These are phyloP conservation scores for Protosalanx chinensis DNA, from an alignment of 2,797 vertebrate genomes.

Conservation along the genomic window DNA sequence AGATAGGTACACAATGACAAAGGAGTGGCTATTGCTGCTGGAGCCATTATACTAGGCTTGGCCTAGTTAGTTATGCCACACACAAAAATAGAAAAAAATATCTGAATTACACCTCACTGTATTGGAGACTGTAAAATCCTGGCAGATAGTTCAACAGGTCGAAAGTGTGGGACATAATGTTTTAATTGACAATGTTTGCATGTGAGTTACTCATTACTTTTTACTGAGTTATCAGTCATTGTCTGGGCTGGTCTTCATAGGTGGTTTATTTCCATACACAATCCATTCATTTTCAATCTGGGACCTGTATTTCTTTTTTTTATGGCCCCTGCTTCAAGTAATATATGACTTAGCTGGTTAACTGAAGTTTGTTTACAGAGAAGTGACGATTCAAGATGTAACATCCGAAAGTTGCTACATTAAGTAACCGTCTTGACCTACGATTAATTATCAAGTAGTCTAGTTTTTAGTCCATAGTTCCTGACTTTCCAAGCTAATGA, in stretches of 20 bases:
- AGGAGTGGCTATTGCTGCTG: conserved; percentile 26
- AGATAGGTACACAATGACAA: conserved; percentile 14
- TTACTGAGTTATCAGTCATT: neutral
- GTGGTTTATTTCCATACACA: neutral
- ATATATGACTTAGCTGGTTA: neutral
- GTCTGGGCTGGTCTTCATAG: neutral
- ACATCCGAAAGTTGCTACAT: too few relatives aligned
- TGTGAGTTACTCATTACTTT: neutral
- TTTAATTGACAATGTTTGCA: neutral
- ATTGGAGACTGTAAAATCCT: neutral
- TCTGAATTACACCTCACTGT: neutral
- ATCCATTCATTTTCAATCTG: neutral
- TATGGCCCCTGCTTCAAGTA: neutral
- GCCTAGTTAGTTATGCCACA: conserved; percentile 2
- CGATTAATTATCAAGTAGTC: too few relatives aligned
- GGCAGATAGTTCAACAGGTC: neutral
- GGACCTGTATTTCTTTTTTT: neutral
- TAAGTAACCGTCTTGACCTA: too few relatives aligned
- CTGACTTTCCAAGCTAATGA: too few relatives aligned
- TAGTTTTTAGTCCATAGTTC: too few relatives aligned
- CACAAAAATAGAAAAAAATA: neutral
- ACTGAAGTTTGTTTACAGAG: neutral
- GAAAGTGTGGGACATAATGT: neutral
- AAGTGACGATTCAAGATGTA: too few relatives aligned
- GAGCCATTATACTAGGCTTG: conserved; percentile 2